A percentile compares a stretch with the other conserved stretches of the same genome.
Evolutionary conservation across 2,797 vertebrate species (phyloP).

Genomic region (Mus spretus): DNA sequence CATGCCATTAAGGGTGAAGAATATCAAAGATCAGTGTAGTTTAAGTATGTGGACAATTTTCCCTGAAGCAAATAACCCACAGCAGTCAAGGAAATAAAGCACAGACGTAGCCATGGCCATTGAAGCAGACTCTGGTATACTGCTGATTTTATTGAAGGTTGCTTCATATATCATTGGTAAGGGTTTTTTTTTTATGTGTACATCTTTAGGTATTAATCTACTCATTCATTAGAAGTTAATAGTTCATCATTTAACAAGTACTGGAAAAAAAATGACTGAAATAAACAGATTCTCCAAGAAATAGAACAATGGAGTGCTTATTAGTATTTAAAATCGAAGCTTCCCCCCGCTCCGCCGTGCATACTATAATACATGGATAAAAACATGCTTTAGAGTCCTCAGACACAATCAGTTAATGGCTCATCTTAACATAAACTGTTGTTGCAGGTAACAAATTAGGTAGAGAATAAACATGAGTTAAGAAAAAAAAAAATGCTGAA

Average conservation of each 20-base stretch:
- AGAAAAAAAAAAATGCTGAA: neutral
- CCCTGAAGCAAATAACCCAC: neutral
- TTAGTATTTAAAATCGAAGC: neutral
- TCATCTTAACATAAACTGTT: neutral
- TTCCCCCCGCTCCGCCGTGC: accelerated
- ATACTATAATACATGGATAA: neutral
- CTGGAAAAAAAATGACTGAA: neutral
- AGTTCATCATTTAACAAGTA: neutral
- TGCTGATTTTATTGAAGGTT: neutral
- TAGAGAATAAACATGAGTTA: neutral
- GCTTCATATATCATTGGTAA: neutral
- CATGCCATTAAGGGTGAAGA: neutral
- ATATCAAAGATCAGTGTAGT: neutral
- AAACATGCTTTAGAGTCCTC: neutral
- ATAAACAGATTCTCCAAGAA: neutral
- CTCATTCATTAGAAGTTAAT: neutral
- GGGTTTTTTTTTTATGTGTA: neutral
- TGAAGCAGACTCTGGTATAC: too few species aligned
- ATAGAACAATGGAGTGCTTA: neutral
- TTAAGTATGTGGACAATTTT: neutral
- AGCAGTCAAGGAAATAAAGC: neutral
- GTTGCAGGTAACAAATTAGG: accelerated
- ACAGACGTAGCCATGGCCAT: neutral
- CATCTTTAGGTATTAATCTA: neutral
- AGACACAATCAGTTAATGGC: neutral